Percentiles rank a stretch among this genome's conserved stretches.
phyloP scores from a whole-genome alignment of 2,888 invertebrate genomes.

The Ferdinandea cuprea region DNA sequence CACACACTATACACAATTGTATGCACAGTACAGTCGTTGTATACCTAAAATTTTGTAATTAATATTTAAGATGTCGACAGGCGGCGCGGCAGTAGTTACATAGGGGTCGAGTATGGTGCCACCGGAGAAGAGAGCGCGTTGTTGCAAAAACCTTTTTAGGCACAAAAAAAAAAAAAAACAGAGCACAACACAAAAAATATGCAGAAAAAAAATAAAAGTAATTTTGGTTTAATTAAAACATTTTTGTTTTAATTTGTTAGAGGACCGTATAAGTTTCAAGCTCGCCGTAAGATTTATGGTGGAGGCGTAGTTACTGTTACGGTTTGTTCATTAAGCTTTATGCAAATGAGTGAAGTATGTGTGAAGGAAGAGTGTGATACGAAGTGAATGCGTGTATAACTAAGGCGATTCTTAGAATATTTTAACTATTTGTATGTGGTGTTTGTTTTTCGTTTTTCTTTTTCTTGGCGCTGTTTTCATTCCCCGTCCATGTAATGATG shows the following conservation, averaged over 20 bases:
- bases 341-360: not conserved
- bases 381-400: constrained; percentile 1
- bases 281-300: constrained; percentile 8
- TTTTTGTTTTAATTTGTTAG: constrained; percentile 62
- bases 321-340: constrained; percentile 9
- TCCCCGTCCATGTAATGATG: constrained; percentile 16
- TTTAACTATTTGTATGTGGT: not conserved
- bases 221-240: constrained; percentile 71
- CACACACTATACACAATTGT: no score
- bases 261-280: constrained; percentile 45
- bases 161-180: constrained; percentile 6
- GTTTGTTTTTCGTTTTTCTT: not conserved
- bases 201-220: not conserved
- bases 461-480: not conserved
- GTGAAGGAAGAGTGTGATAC: not conserved
- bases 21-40: no score
- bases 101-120: constrained; percentile 22
- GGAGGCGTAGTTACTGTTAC: constrained; percentile 14
- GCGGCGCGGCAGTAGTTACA: not conserved
- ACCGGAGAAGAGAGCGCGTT: constrained; percentile 30
- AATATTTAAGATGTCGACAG: constrained; percentile 59
- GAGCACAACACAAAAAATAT: not conserved
- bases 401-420: constrained; percentile 21
- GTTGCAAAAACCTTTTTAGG: constrained; percentile 1
- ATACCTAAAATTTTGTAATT: constrained; percentile 54